Conservation (phyloP, 2,797 vertebrate species). For the Galagoides demidoff region DNA sequence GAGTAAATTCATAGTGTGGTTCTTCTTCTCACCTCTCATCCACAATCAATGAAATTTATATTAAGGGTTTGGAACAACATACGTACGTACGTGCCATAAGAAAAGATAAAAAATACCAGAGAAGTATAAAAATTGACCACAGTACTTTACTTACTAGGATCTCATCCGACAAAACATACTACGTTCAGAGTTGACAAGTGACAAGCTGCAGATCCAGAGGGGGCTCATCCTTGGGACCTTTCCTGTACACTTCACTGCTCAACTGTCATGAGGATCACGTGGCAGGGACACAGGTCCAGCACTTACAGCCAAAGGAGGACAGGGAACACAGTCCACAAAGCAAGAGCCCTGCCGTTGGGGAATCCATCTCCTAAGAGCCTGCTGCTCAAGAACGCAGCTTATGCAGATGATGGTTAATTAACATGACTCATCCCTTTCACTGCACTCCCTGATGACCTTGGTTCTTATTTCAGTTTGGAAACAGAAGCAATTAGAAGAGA, state of each 20-base stretch:
- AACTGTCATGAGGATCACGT: background rate
- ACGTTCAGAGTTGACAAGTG: background rate
- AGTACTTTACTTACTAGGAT: background rate
- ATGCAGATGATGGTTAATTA: conserved; percentile 27
- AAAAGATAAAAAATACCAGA: background rate
- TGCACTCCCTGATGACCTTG: background rate
- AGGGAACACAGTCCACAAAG: background rate
- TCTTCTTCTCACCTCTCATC: background rate
- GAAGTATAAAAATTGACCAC: background rate
- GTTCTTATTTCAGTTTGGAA: conserved; percentile 30
- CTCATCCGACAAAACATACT: background rate
- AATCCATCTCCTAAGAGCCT: background rate
- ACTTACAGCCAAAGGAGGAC: background rate
- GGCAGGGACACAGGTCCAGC: background rate
- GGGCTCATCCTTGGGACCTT: background rate
- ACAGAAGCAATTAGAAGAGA: conserved; percentile 18
- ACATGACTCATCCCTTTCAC: background rate
- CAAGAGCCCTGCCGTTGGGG: background rate
- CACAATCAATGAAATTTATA: background rate
- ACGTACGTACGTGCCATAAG: background rate
- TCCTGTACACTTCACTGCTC: background rate
- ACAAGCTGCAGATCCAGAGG: background rate
- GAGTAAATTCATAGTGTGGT: background rate
- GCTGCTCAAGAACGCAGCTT: background rate
- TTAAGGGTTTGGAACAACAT: background rate